Conservation (phyloP, 2,888 invertebrate species). For the Siphlonurus alternatus region DNA sequence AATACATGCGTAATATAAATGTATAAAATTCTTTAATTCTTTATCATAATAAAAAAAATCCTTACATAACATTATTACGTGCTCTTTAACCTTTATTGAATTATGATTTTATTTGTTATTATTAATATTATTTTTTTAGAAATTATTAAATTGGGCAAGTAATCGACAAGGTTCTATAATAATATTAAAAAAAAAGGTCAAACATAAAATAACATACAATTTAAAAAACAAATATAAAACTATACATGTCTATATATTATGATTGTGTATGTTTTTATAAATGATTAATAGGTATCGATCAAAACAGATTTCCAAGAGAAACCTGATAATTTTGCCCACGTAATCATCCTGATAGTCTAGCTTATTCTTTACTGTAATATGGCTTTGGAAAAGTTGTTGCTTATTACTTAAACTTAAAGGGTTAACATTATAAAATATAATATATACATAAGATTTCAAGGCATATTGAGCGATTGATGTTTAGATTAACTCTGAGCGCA, state of each 20-base stretch:
- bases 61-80: neutral
- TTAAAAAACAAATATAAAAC: neutral
- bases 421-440: neutral
- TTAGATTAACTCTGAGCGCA: too few relatives aligned
- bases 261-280: neutral
- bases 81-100: neutral
- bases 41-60: too few relatives aligned
- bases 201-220: neutral
- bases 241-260: neutral
- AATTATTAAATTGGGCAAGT: neutral
- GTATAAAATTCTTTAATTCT: too few relatives aligned
- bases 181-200: neutral
- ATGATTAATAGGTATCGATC: neutral
- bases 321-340: neutral
- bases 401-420: neutral
- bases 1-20: too few relatives aligned
- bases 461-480: too few relatives aligned
- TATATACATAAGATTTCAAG: too few relatives aligned
- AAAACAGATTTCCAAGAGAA: too few relatives aligned
- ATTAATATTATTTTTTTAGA: neutral
- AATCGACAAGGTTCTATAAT: neutral
- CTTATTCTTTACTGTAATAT: neutral
- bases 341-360: neutral
- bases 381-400: neutral
- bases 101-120: neutral